Evolutionary conservation across 1,140 invertebrate genomes (phyloP).

Genomic region (Bombus affinis): DNA sequence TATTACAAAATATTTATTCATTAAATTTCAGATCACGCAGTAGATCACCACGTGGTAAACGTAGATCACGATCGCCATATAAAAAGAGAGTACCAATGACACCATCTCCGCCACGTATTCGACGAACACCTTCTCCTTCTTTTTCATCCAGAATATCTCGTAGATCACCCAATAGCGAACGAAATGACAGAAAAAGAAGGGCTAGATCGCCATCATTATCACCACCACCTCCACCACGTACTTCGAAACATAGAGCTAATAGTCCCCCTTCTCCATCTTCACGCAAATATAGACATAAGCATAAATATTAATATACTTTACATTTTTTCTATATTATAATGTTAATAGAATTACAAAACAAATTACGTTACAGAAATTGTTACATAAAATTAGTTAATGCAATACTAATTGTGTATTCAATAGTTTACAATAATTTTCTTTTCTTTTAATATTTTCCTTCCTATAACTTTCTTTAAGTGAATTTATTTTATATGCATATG

Average conservation of each 20-base stretch:
- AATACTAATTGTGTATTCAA: slow-evolving; percentile 37
- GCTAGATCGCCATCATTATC: slow-evolving; percentile 77
- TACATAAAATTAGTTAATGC: slow-evolving; percentile 26
- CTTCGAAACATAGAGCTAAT: slow-evolving; percentile 75
- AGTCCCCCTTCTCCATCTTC: slow-evolving; percentile 79
- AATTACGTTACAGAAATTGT: neutral
- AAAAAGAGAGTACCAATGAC: slow-evolving; percentile 79
- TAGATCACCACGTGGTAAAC: slow-evolving; percentile 79
- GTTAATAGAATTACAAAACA: slow-evolving; percentile 16
- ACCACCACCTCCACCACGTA: slow-evolving; percentile 76
- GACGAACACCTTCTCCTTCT: slow-evolving; percentile 78
- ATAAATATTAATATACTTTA: slow-evolving; percentile 79
- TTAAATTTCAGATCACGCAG: slow-evolving; percentile 78
- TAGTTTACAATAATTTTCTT: slow-evolving; percentile 20
- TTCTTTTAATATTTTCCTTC: slow-evolving; percentile 22
- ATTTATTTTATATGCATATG: slow-evolving; percentile 5
- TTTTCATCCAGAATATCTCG: slow-evolving; percentile 77
- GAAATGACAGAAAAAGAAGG: slow-evolving; percentile 76
- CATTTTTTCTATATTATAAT: slow-evolving; percentile 29
- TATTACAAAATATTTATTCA: slow-evolving; percentile 18
- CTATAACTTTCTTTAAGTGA: neutral
- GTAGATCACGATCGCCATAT: slow-evolving; percentile 78
- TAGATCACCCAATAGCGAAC: slow-evolving; percentile 74
- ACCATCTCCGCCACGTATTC: slow-evolving; percentile 80
- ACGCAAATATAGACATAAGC: slow-evolving; percentile 83